Conservation (phyloP, 2,113 vertebrate species). For the Dasypus novemcinctus region DNA sequence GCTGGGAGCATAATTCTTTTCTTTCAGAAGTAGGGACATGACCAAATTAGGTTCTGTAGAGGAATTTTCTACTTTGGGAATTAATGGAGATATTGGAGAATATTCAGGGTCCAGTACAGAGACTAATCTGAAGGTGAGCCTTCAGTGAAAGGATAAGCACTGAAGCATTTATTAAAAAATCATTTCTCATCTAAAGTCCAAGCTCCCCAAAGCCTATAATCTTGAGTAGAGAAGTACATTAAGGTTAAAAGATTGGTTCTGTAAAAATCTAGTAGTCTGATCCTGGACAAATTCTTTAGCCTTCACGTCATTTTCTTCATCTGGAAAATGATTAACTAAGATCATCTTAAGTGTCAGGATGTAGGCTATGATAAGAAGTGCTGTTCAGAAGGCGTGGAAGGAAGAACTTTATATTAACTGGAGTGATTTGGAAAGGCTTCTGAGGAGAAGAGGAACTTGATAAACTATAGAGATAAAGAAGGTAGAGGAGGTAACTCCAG, state of each 20-base stretch:
- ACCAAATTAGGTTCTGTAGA: not conserved
- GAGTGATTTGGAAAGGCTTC: constrained; percentile 8
- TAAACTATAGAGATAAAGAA: not conserved
- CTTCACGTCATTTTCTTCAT: not conserved
- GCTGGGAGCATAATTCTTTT: not conserved
- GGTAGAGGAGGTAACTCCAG: not conserved
- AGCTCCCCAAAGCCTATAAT: not conserved
- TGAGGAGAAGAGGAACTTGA: not conserved
- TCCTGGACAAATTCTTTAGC: not conserved
- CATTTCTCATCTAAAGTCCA: constrained; percentile 12
- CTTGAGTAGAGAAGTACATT: not conserved
- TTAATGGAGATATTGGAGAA: not conserved
- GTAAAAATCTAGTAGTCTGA: not conserved
- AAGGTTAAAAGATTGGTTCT: not conserved
- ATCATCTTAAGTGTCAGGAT: not conserved
- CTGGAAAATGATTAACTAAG: not conserved
- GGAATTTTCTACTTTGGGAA: not conserved
- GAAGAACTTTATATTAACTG: not conserved
- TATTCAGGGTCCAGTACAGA: not conserved
- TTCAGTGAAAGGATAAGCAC: not conserved
- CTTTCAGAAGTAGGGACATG: not conserved
- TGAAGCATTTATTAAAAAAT: not conserved
- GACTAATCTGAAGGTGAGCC: not conserved
- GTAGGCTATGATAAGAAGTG: not conserved
- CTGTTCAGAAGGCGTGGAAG: not conserved